A percentile compares a stretch with the other conserved stretches of the same genome.
Conservation (phyloP, 2,797 vertebrate genomes). For the Syngnathus rostellatus region DNA sequence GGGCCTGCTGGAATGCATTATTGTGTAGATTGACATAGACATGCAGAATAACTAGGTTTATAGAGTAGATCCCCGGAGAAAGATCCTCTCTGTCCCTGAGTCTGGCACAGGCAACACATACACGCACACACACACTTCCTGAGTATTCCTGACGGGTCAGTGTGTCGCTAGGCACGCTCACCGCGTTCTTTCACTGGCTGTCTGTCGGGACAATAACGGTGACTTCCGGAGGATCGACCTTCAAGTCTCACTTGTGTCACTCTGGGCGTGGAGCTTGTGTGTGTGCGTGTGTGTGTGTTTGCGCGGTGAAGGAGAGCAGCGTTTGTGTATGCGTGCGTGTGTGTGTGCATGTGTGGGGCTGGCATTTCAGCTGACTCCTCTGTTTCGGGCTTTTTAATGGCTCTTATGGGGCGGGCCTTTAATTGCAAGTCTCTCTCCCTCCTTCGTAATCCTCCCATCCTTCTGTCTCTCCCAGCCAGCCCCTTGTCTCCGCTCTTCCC, state of each 20-base stretch:
- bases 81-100: slow-evolving; percentile 45
- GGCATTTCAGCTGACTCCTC: slow-evolving; percentile 64
- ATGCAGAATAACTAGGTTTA: slow-evolving; percentile 62
- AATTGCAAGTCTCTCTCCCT: slow-evolving; percentile 65
- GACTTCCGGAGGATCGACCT: slow-evolving; percentile 68
- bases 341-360: slow-evolving; percentile 47
- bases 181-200: slow-evolving; percentile 63
- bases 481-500: slow-evolving; percentile 41
- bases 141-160: slow-evolving; percentile 64
- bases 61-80: slow-evolving; percentile 64
- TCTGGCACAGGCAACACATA: slow-evolving; percentile 25
- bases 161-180: slow-evolving; percentile 62
- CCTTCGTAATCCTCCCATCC: slow-evolving; percentile 60
- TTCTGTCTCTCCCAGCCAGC: slow-evolving; percentile 49
- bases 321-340: slow-evolving; percentile 27
- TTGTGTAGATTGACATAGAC: slow-evolving; percentile 44
- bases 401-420: slow-evolving; percentile 70
- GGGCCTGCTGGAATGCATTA: slow-evolving; percentile 43
- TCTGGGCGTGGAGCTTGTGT: slow-evolving; percentile 37
- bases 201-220: slow-evolving; percentile 59
- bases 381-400: slow-evolving; percentile 67
- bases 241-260: slow-evolving; percentile 63
- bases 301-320: slow-evolving; percentile 20
- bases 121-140: slow-evolving; percentile 25
- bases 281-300: slow-evolving; percentile 21